These are phyloP conservation scores for Tachysurus fulvidraco DNA, from an alignment of 2,113 vertebrate genomes.

Conservation along the genomic window DNA sequence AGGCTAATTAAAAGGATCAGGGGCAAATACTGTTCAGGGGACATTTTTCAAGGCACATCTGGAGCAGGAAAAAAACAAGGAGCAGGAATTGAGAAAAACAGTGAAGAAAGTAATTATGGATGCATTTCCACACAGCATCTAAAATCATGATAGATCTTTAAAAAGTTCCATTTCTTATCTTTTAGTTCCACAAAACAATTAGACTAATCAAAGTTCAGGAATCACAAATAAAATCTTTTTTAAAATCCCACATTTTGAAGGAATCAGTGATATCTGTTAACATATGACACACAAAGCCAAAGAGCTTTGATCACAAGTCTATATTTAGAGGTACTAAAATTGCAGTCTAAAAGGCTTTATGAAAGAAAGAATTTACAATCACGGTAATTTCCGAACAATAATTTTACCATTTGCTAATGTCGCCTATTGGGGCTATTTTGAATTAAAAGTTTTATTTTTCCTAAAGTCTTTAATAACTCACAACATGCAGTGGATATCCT, in stretches of 20 bases:
- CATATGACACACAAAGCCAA: no score
- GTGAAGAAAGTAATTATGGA: not conserved
- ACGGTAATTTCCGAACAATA: not conserved
- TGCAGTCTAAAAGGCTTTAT: not conserved
- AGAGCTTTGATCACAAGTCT: not conserved
- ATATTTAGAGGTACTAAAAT: not conserved
- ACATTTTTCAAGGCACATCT: not conserved
- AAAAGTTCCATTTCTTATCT: not conserved
- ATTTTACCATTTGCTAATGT: not conserved
- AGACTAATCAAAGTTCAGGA: not conserved
- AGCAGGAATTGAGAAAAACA: not conserved
- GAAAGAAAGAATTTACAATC: not conserved
- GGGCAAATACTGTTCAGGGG: constrained; percentile 4
- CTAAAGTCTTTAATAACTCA: not conserved
- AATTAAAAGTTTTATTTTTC: not conserved
- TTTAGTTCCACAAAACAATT: not conserved
- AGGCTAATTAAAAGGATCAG: not conserved
- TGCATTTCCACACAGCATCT: not conserved
- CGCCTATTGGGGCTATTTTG: not conserved
- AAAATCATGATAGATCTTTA: not conserved
- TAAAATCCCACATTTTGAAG: not conserved
- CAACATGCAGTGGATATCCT: not conserved
- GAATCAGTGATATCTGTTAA: not conserved
- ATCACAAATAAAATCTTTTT: not conserved
- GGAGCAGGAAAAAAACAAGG: not conserved